Percentiles rank a stretch among this genome's conserved stretches.
Evolutionary conservation across 2,113 vertebrate genomes (phyloP).

Genomic region (Acrocephalus kingi): DNA sequence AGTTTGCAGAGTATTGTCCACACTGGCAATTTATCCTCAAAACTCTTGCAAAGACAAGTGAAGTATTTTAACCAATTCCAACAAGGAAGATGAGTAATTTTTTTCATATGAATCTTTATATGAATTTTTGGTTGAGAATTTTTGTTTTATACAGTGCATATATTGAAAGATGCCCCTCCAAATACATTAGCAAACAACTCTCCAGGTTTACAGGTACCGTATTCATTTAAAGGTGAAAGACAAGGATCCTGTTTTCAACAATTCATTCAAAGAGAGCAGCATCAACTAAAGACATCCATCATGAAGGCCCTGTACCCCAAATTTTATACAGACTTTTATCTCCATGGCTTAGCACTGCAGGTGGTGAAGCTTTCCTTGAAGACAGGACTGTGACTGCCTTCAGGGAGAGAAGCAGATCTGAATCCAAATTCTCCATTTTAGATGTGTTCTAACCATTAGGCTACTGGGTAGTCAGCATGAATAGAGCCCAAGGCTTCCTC

Average conservation of each 20-base stretch:
- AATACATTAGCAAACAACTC: background rate
- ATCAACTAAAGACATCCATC: background rate
- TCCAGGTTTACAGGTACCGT: background rate
- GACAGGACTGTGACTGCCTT: background rate
- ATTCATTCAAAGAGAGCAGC: background rate
- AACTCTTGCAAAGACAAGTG: background rate
- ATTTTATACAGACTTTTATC: background rate
- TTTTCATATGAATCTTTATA: background rate
- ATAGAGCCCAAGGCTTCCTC: background rate
- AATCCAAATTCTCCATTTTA: background rate
- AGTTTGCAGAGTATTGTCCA: background rate
- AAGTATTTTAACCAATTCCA: background rate
- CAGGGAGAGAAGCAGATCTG: background rate
- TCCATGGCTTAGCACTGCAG: background rate
- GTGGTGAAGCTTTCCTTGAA: background rate
- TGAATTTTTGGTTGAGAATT: background rate
- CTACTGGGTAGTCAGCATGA: background rate
- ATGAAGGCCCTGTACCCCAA: fast-evolving
- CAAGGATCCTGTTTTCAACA: background rate
- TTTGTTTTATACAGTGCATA: background rate
- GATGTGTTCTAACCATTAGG: background rate
- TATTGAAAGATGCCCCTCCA: background rate
- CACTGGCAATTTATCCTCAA: background rate
- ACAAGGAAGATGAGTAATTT: background rate
- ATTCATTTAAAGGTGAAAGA: background rate